Conservation (phyloP, 2,113 vertebrate genomes). For the Zapus hudsonius region DNA sequence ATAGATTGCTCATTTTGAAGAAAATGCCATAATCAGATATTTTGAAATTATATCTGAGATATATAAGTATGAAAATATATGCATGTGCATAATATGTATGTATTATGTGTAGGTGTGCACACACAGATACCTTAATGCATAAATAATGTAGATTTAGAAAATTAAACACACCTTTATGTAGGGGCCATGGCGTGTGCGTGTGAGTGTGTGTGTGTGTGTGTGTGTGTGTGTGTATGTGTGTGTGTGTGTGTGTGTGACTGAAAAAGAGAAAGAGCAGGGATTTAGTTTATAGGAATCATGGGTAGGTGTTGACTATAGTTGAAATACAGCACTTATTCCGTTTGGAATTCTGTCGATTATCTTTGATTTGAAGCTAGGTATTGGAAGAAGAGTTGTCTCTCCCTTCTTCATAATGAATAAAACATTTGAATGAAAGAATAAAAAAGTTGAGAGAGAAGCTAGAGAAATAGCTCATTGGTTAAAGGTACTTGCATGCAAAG, state of each 20-base stretch:
- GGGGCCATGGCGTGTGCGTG: background rate
- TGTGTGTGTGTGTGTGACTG: background rate
- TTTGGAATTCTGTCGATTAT: background rate
- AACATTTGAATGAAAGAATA: conserved; percentile 43
- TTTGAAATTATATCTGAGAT: background rate
- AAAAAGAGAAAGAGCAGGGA: background rate
- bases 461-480: too few species aligned
- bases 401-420: background rate
- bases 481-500: too few species aligned
- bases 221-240: background rate
- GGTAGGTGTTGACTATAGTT: background rate
- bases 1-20: background rate
- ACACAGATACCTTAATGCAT: background rate
- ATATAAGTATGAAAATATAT: background rate
- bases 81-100: background rate
- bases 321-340: background rate
- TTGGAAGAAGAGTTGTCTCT: background rate
- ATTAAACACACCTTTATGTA: background rate
- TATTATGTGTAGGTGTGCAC: background rate
- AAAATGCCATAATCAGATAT: background rate
- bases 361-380: background rate
- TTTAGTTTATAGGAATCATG: background rate
- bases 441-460: background rate
- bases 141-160: conserved; percentile 25
- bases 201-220: background rate